A percentile compares a stretch with the other conserved stretches of the same genome.
phyloP scores from a whole-genome alignment of 1,140 invertebrate species.

The Fopius arisanus region DNA sequence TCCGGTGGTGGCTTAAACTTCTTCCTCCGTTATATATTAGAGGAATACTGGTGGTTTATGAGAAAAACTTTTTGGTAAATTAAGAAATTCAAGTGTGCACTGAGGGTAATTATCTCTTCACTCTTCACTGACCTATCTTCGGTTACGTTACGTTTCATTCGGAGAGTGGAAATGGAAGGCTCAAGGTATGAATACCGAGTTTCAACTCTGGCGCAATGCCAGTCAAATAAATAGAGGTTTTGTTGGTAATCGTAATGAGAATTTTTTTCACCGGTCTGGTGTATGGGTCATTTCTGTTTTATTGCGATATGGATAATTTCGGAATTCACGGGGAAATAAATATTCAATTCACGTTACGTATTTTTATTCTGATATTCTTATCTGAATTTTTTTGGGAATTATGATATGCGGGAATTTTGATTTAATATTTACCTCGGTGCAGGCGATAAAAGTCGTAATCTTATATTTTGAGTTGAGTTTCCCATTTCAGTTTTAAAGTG shows the following conservation, averaged over 20 bases:
- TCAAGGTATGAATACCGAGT: background rate
- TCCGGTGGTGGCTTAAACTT: background rate
- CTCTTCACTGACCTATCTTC: slow-evolving; percentile 18
- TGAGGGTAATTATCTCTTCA: slow-evolving; percentile 27
- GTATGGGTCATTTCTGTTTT: too few species aligned
- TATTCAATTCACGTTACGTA: too few species aligned
- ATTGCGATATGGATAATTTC: too few species aligned
- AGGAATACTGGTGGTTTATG: background rate
- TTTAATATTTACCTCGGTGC: too few species aligned
- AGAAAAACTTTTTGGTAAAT: slow-evolving; percentile 6
- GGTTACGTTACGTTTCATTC: slow-evolving; percentile 21
- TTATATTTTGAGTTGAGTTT: background rate
- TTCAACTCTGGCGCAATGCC: too few species aligned
- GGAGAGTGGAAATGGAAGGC: background rate
- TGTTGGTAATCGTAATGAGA: background rate
- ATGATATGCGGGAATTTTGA: too few species aligned
- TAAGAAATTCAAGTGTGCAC: slow-evolving; percentile 2
- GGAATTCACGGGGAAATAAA: too few species aligned
- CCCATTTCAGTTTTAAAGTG: background rate
- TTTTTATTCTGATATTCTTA: too few species aligned
- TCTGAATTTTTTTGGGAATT: too few species aligned
- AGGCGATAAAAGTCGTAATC: background rate
- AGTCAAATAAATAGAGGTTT: background rate
- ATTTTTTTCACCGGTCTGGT: too few species aligned
- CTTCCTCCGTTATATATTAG: background rate